Base-by-base conservation (phyloP, 2,113 vertebrate genomes). In the Alouatta palliata region DNA sequence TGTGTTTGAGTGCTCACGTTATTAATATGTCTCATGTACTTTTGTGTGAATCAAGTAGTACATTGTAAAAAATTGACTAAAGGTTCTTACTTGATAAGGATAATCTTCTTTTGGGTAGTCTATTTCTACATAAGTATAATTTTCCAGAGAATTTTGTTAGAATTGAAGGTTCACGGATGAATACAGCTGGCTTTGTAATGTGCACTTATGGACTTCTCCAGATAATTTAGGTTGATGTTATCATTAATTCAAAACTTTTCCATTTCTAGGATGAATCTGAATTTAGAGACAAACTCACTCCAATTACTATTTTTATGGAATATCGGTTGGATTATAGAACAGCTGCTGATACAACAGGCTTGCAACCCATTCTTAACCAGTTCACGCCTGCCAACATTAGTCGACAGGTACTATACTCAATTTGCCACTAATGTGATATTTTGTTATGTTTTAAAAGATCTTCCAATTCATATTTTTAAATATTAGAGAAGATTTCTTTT, bases 221-320 rank as follows among this genome's bases (percentile, higher is more conserved):
- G 73, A 32, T 64, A 32, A 8, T 70, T 43, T 25, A 86, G 32
- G 25, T 35, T 35, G 21, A 40, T 54, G 35, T 58, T 3, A 20
- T 66, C 40, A 43, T 76, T 94, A 87, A 97, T 27, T 25, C 9
- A 7, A 56, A 64, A 71, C 37, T 64, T 83, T 91, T 93, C 81
- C 37, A 54, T 90, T 96, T 94, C 83, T 97, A 99, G 99, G 99
- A 99, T 97, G 99, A 99, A 64, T 99, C 99, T 4, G 99, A 99
- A 96, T 99, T 99, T 95, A 99, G 99, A 97, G 99, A 99, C 98
- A 99, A 99, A 96, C 99, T 99, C 91, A 99, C 99, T 27, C 99
- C 99, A 23, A 99, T 99, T 92, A 99, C 99, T 1, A 98, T 99
- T 96, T 99, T 99, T 66, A 99, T 99, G 99, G 99, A 99, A 91